These are phyloP conservation scores for Oreortyx pictus DNA, from an alignment of 2,797 vertebrate genomes.

Conservation along the genomic window DNA sequence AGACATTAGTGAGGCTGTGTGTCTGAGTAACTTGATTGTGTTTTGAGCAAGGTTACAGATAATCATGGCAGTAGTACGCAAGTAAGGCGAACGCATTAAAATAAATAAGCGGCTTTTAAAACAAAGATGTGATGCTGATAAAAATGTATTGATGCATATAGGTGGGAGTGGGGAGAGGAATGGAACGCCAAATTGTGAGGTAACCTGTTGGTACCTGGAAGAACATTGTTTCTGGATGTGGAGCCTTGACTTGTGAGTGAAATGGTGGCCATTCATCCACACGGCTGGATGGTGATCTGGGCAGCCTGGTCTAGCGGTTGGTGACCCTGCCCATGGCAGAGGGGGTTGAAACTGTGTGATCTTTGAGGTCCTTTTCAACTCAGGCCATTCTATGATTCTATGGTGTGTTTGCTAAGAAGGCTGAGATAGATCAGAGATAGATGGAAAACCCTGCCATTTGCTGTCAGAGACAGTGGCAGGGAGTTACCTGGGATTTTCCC, in stretches of 20 bases:
- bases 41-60: neutral
- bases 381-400: too few relatives aligned
- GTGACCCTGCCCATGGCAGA: too few relatives aligned
- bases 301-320: too few relatives aligned
- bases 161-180: neutral
- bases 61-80: neutral
- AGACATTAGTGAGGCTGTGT: neutral
- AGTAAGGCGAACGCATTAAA: neutral
- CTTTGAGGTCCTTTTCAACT: too few relatives aligned
- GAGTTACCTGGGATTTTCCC: conserved; percentile 58
- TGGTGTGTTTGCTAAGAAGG: neutral
- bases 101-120: neutral
- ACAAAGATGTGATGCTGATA: neutral
- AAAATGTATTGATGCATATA: neutral
- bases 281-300: too few relatives aligned
- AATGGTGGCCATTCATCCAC: neutral
- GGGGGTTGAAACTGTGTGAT: too few relatives aligned
- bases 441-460: conserved; percentile 20
- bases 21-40: neutral
- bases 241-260: neutral
- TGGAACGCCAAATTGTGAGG: neutral
- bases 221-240: neutral
- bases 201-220: neutral
- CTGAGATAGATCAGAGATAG: conserved; percentile 8
- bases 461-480: neutral